Conservation (phyloP, 2,888 invertebrate genomes). For the Phragmatobia fuliginosa region DNA sequence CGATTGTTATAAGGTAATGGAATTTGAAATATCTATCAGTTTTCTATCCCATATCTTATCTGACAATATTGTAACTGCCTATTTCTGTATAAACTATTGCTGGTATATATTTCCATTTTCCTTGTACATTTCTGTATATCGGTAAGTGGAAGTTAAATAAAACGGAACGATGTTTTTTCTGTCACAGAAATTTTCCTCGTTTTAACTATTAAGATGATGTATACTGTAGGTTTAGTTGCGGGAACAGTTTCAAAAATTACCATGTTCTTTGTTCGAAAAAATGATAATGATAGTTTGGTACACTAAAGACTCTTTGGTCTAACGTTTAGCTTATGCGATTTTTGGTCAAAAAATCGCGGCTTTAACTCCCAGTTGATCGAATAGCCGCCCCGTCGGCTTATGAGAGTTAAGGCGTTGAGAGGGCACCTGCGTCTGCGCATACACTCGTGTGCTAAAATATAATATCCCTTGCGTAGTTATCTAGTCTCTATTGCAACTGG, state of each 20-base stretch:
- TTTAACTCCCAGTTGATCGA: too few relatives aligned
- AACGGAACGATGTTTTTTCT: neutral
- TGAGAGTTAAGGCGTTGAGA: too few relatives aligned
- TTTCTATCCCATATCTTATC: slow-evolving; percentile 41
- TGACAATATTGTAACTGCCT: slow-evolving; percentile 18
- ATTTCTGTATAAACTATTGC: neutral
- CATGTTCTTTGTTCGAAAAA: neutral
- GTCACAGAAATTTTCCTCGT: neutral
- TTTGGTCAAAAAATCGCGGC: too few relatives aligned
- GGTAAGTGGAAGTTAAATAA: neutral
- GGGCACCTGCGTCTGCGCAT: too few relatives aligned
- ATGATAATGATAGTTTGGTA: neutral
- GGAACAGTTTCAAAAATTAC: neutral
- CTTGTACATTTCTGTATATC: neutral
- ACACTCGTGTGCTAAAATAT: too few relatives aligned
- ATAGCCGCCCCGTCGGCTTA: too few relatives aligned
- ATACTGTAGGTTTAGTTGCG: neutral
- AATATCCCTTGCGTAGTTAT: too few relatives aligned
- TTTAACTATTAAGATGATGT: neutral
- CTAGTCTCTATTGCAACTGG: too few relatives aligned
- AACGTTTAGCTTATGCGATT: too few relatives aligned
- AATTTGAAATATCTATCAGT: slow-evolving; percentile 48
- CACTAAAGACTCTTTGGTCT: too few relatives aligned
- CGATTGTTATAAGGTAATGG: slow-evolving; percentile 89
- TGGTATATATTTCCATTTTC: neutral